phyloP scores from a whole-genome alignment of 2,797 vertebrate genomes.

The Manis crassicaudata region DNA sequence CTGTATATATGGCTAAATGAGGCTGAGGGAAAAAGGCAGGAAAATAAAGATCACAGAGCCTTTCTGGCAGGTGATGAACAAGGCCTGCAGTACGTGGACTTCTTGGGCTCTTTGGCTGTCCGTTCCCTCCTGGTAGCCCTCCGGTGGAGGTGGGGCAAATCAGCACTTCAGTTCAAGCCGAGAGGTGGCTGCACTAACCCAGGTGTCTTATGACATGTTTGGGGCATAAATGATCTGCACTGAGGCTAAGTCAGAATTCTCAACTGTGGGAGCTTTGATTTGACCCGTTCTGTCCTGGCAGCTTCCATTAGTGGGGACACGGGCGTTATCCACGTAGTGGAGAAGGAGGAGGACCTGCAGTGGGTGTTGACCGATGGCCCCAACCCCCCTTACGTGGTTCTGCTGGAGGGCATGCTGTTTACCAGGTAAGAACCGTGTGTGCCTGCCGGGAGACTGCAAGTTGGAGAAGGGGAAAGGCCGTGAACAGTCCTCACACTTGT shows the following conservation, averaged over 20 bases:
- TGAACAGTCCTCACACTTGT: background rate
- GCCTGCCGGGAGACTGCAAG: background rate
- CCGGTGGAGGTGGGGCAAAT: background rate
- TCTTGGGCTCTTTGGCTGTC: background rate
- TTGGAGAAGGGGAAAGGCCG: background rate
- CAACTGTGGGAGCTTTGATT: background rate
- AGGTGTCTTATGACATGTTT: background rate
- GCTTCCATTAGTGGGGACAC: constrained; percentile 95
- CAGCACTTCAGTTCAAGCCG: constrained; percentile 8
- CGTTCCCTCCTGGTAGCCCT: background rate
- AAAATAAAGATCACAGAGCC: background rate
- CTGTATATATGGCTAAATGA: background rate
- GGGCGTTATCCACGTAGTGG: constrained; percentile 94
- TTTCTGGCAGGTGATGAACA: background rate
- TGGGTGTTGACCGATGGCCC: constrained; percentile 92
- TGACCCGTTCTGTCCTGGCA: constrained; percentile 74
- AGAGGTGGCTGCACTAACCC: background rate
- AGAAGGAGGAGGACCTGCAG: constrained; percentile 90
- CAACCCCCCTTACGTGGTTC: constrained; percentile 93
- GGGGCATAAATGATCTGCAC: background rate
- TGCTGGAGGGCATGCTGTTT: constrained; percentile 91
- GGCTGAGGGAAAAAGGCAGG: background rate
- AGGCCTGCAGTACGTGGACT: background rate
- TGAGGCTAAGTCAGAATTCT: background rate
- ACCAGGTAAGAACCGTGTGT: constrained; percentile 87